Evolutionary conservation across 2,797 vertebrate species (phyloP).

Genomic region (Emys orbicularis): DNA sequence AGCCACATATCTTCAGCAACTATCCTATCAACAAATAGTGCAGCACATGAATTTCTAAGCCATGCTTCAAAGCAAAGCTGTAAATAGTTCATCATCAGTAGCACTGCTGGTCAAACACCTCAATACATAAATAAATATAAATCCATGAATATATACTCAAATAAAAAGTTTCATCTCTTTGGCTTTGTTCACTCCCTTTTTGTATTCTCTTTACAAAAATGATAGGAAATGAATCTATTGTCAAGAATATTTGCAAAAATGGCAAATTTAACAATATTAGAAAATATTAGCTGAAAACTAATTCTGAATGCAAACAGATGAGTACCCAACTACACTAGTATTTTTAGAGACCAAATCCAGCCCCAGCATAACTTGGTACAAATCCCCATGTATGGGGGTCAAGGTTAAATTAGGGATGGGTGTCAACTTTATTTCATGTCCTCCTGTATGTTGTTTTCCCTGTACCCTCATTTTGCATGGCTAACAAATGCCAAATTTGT

Average conservation of each 20-base stretch:
- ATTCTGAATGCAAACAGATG: neutral
- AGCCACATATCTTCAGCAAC: too few species aligned
- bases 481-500: neutral
- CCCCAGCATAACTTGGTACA: neutral
- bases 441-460: neutral
- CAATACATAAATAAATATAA: neutral
- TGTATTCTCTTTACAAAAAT: neutral
- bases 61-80: neutral
- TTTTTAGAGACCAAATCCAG: neutral
- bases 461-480: neutral
- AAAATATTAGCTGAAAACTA: neutral
- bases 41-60: too few species aligned
- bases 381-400: neutral
- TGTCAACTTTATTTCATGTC: neutral
- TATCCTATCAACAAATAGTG: too few species aligned
- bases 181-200: neutral
- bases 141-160: neutral
- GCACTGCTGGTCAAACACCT: neutral
- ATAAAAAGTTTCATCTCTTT: neutral
- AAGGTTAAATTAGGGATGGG: neutral
- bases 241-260: neutral
- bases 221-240: neutral
- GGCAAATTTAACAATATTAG: neutral
- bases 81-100: neutral
- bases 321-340: accelerated